Conservation (phyloP, 2,888 invertebrate species). For the Erynnis tages region DNA sequence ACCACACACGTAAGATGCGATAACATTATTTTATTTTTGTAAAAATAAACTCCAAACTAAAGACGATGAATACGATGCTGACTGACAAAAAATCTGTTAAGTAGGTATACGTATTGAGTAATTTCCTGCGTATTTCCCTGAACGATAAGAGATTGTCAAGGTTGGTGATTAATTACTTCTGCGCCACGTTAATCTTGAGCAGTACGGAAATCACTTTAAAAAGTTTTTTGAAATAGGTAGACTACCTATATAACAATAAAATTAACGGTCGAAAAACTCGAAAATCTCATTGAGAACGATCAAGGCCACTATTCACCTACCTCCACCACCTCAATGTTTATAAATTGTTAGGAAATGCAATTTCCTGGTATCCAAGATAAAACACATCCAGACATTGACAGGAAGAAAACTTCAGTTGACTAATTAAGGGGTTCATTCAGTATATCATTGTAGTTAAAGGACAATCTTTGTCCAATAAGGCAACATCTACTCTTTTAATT, state of each 20-base stretch:
- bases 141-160: slow-evolving; percentile 48
- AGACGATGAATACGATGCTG: slow-evolving; percentile 19
- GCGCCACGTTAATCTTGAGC: slow-evolving; percentile 39
- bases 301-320: slow-evolving; percentile 9
- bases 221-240: slow-evolving; percentile 36
- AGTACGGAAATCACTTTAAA: slow-evolving; percentile 42
- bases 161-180: slow-evolving; percentile 43
- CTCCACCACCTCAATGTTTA: too few species aligned
- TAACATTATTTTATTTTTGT: too few species aligned
- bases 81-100: slow-evolving; percentile 28
- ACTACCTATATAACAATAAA: slow-evolving; percentile 11
- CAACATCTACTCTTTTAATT: too few species aligned
- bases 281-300: slow-evolving; percentile 12
- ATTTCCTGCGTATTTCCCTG: slow-evolving; percentile 46
- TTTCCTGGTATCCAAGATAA: too few species aligned
- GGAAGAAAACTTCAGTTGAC: too few species aligned
- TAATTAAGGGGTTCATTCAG: too few species aligned
- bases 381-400: too few species aligned
- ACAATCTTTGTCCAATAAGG: too few species aligned
- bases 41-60: neutral
- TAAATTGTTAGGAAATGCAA: too few species aligned
- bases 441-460: too few species aligned
- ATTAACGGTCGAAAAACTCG: slow-evolving; percentile 16
- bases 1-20: too few species aligned
- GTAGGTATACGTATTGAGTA: slow-evolving; percentile 38